Base-by-base conservation (phyloP, 23 tunicate species). In the Corella eumyota region DNA sequence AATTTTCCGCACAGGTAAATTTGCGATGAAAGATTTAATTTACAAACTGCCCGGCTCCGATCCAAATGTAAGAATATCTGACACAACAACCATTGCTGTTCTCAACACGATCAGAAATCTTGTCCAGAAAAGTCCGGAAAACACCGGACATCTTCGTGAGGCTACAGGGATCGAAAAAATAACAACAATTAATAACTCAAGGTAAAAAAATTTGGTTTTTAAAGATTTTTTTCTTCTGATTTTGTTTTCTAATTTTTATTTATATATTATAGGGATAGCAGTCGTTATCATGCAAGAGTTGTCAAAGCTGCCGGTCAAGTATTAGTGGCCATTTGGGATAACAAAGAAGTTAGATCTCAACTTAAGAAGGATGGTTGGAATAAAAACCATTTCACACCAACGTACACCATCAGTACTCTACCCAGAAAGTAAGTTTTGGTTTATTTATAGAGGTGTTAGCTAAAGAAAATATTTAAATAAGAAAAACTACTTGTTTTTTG, bases 351-450 rank as follows among this genome's bases (percentile, higher is more conserved):
- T 32, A 66, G 72, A 35, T 68, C 81, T 19, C 11, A 56, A 38
- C 62, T 80, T 50, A 88, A 78, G 61, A 88, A 88, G 60, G 88
- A 88, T 68, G 96, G 96, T 11, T 88, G 96, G 96, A 88, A 79
- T 45, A 88, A 79, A 50, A 49, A 56, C n/a, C 96, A 88, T 50
- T 88, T 88, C 61, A 66, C 52, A 0, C 95, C 95, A 1, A 77
- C 95, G 45, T 58, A 71, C 50, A 77, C 95, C 31, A 35, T 47
- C 15, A 70, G 60, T 24, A 86, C 95, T 3, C 61, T 86, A 45
- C 95, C 95, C 6, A 86, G 80, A 77, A 74, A 48, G 92, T 82
- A 37, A 48, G 94, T 51, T 15, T 25, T 4, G 11, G 24, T 23
- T 1, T n/a, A 36, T 17, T 11, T 21, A 15, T 40, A 15, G 48